A percentile compares a stretch with the other conserved stretches of the same genome.
Conservation (phyloP, 2,888 invertebrate genomes). For the Campoplex nolae region DNA sequence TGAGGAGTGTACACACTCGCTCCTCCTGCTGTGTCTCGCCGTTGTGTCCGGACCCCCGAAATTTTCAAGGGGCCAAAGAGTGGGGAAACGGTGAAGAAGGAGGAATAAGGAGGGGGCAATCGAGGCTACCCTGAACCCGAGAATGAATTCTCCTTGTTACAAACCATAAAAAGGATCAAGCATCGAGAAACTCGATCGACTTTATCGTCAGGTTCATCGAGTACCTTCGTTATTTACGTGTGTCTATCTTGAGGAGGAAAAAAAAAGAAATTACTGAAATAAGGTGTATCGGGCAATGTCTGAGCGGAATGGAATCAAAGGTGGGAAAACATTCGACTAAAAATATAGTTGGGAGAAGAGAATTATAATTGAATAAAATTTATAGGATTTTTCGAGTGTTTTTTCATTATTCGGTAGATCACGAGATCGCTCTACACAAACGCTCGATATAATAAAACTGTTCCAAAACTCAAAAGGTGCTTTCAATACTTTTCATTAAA, state of each 20-base stretch:
- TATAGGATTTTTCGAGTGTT: too few relatives aligned
- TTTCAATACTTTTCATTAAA: neutral
- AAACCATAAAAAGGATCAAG: conserved; percentile 18
- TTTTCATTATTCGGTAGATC: neutral
- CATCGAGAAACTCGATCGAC: neutral
- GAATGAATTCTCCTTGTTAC: conserved; percentile 35
- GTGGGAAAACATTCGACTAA: neutral
- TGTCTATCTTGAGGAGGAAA: neutral
- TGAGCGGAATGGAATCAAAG: neutral
- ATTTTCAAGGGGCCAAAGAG: conserved; percentile 30
- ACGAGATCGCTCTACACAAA: neutral
- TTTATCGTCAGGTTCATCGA: conserved; percentile 13
- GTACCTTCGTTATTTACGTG: neutral
- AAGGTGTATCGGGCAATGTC: neutral
- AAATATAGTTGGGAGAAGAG: too few relatives aligned
- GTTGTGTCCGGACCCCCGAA: conserved; percentile 39
- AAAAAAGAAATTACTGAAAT: neutral
- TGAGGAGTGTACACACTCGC: conserved; percentile 36
- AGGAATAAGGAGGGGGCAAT: too few relatives aligned
- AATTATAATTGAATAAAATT: too few relatives aligned
- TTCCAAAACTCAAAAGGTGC: neutral
- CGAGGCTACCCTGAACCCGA: conserved; percentile 2
- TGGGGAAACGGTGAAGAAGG: neutral
- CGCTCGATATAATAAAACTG: neutral
- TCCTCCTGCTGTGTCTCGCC: conserved; percentile 37